These are phyloP conservation scores for Sipha maydis DNA, from an alignment of 2,888 invertebrate species.

Conservation along the genomic window DNA sequence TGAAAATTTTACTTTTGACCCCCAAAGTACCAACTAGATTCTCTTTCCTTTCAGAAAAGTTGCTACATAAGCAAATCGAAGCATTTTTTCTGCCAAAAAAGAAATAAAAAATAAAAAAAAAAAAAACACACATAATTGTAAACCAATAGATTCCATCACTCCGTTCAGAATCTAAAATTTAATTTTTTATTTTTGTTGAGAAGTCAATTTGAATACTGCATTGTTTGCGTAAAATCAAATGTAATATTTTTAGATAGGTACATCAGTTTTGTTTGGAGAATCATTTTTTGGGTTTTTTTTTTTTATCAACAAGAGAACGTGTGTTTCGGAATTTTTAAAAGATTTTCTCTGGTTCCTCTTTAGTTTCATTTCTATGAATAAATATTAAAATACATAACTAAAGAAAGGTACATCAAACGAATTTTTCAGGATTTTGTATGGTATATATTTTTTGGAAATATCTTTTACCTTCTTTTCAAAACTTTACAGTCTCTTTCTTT, in stretches of 20 bases:
- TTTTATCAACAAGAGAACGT: background rate
- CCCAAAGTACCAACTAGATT: too few species aligned
- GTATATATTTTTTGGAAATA: slow-evolving; percentile 11
- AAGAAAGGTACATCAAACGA: slow-evolving; percentile 16
- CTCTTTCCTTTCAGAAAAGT: too few species aligned
- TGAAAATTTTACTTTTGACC: too few species aligned
- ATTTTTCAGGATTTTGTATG: background rate
- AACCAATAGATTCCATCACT: too few species aligned
- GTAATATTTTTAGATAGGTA: background rate
- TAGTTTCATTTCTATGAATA: slow-evolving; percentile 6
- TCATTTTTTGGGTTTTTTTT: background rate
- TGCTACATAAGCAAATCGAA: too few species aligned
- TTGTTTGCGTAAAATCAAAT: background rate
- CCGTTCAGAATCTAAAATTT: too few species aligned
- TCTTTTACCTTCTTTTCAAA: background rate
- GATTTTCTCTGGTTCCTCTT: background rate
- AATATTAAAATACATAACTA: slow-evolving; percentile 25
- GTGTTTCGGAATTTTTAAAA: background rate
- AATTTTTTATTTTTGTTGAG: too few species aligned
- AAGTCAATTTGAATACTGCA: too few species aligned
- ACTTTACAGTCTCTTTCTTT: slow-evolving; percentile 12
- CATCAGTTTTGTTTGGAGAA: background rate
- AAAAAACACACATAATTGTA: too few species aligned
- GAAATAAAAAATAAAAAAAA: too few species aligned
- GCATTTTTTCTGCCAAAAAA: too few species aligned